phyloP scores from a whole-genome alignment of 1,140 invertebrate genomes.

The Euwallacea fornicatus region DNA sequence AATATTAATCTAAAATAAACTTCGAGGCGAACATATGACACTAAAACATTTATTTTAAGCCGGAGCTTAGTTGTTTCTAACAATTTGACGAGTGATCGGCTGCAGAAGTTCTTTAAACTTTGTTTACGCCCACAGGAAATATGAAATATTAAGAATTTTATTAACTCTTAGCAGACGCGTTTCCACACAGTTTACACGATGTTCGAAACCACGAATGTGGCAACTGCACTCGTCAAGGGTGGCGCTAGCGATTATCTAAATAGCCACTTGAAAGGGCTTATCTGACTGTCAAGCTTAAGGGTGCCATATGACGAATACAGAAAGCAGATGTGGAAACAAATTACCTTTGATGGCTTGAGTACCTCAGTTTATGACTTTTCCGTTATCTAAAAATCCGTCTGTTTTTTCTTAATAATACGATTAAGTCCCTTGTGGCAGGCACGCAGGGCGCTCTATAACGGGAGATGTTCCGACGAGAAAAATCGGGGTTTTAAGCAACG shows the following conservation, averaged over 20 bases:
- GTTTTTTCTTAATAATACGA: conserved; percentile 3
- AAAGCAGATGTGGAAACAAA: conserved; percentile 44
- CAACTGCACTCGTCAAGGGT: too few relatives aligned
- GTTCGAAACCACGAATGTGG: too few relatives aligned
- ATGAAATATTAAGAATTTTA: conserved; percentile 38
- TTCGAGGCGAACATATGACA: conserved; percentile 41
- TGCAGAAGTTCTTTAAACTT: conserved; percentile 31
- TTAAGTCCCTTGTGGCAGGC: too few relatives aligned
- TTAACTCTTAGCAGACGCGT: too few relatives aligned
- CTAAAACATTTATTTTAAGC: conserved; percentile 43
- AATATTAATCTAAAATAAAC: conserved; percentile 45
- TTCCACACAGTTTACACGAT: too few relatives aligned
- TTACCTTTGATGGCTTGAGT: conserved; percentile 27
- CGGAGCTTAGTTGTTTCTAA: conserved; percentile 39
- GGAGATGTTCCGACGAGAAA: too few relatives aligned
- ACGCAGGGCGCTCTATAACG: too few relatives aligned
- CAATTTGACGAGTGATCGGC: conserved; percentile 40
- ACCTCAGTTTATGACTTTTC: conserved; percentile 21
- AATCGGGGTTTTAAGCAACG: too few relatives aligned
- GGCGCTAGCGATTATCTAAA: not conserved
- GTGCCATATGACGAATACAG: conserved; percentile 47
- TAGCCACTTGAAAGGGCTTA: conserved; percentile 6
- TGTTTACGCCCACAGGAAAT: conserved; percentile 39
- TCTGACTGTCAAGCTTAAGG: conserved; percentile 27
- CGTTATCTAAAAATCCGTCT: conserved; percentile 21